Conservation (phyloP, 2,888 invertebrate species). For the Unio delphinus region DNA sequence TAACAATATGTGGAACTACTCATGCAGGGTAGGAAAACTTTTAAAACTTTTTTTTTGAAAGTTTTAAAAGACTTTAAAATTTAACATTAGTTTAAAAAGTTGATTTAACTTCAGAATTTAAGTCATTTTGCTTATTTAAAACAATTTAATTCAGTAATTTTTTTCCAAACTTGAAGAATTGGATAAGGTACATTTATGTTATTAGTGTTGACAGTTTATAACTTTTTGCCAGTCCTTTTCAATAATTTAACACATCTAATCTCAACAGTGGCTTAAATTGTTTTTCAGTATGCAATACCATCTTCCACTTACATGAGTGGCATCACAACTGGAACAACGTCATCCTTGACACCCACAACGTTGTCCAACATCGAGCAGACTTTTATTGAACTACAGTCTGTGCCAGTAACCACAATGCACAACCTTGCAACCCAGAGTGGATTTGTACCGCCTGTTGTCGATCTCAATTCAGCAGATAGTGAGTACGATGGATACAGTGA, state of each 20-base stretch:
- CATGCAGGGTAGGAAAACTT: no score
- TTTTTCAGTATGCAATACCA: conserved; percentile 57
- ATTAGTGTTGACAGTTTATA: not conserved
- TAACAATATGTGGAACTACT: no score
- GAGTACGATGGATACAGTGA: conserved; percentile 47
- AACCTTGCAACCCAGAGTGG: conserved; percentile 81
- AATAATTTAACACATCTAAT: not conserved
- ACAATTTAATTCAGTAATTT: not conserved
- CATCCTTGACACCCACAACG: conserved; percentile 94
- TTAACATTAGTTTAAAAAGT: no score
- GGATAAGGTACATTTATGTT: conserved; percentile 7
- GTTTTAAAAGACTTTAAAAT: no score
- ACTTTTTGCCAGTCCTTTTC: conserved; percentile 3
- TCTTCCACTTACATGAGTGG: conserved; percentile 72
- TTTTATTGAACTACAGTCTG: conserved; percentile 85
- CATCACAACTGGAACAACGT: conserved; percentile 89
- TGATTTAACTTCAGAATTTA: no score
- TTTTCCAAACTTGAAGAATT: not conserved
- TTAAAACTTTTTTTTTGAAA: no score
- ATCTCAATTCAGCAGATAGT: conserved; percentile 32
- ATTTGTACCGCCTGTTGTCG: conserved; percentile 85
- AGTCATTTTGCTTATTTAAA: not conserved
- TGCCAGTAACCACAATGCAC: conserved; percentile 71
- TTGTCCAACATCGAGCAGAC: conserved; percentile 92
- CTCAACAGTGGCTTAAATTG: not conserved